These are phyloP conservation scores for Neostethus bicornis DNA, from an alignment of 2,797 vertebrate genomes.

Conservation along the genomic window DNA sequence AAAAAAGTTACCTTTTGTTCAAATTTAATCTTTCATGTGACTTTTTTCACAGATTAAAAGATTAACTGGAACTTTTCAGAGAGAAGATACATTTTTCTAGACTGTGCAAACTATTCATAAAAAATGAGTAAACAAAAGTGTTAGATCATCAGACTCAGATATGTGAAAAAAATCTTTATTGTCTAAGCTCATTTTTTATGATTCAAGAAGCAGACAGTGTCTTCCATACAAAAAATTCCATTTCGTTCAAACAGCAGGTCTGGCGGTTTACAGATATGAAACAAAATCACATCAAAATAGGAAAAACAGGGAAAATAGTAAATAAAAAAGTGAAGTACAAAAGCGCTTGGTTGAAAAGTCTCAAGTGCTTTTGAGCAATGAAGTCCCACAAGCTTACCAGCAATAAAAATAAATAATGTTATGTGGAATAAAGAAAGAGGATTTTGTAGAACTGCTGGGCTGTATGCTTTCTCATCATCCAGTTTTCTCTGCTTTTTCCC, in stretches of 20 bases:
- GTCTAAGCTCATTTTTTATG: constrained; percentile 44
- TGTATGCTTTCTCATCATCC: constrained; percentile 17
- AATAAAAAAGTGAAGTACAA: constrained; percentile 40
- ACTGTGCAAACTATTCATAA: too few species aligned
- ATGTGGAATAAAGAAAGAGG: constrained; percentile 61
- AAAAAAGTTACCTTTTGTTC: too few species aligned
- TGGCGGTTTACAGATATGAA: constrained; percentile 17
- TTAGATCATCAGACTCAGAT: constrained; percentile 12
- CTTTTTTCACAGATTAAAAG: too few species aligned
- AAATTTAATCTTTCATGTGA: too few species aligned
- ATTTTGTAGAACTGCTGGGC: constrained; percentile 29
- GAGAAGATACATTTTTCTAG: background rate
- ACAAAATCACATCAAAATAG: constrained; percentile 25
- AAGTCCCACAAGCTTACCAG: constrained; percentile 41
- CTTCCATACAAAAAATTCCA: constrained; percentile 32
- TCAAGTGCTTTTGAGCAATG: constrained; percentile 27
- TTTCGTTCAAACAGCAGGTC: constrained; percentile 34
- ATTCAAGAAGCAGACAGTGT: constrained; percentile 44
- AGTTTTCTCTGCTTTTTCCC: constrained; percentile 2
- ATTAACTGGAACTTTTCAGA: too few species aligned
- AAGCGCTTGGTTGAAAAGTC: constrained; percentile 30
- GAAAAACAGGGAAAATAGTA: constrained; percentile 39
- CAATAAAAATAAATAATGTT: constrained; percentile 78
- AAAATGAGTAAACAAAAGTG: background rate
- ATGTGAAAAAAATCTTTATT: constrained; percentile 63